phyloP scores from a whole-genome alignment of 92 coral and sea anemone species.

The Pocillopora meandrina region DNA sequence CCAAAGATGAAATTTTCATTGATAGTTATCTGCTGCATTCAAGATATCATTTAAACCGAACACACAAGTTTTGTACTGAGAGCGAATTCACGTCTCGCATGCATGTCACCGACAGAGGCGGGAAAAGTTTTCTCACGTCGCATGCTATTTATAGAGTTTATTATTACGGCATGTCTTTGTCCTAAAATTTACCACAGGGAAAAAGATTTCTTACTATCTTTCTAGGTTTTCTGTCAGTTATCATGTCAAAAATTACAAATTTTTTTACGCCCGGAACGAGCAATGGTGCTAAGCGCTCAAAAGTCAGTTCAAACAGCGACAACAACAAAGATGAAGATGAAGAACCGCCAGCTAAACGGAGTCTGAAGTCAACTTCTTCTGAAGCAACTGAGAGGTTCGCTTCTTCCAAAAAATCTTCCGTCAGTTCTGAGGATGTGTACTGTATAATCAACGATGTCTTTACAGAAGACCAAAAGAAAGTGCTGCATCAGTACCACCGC shows the following conservation, averaged over 20 bases:
- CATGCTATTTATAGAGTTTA: too few species aligned
- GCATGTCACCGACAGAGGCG: too few species aligned
- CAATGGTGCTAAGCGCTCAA: not conserved
- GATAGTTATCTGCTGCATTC: too few species aligned
- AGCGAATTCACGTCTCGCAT: too few species aligned
- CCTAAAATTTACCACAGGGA: too few species aligned
- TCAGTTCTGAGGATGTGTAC: slow-evolving; percentile 4
- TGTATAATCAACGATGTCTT: slow-evolving; percentile 8
- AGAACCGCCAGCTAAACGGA: slow-evolving; percentile 8
- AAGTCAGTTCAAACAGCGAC: not conserved
- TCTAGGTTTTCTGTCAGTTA: too few species aligned
- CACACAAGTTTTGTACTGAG: too few species aligned
- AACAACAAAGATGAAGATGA: not conserved
- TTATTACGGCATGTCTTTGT: too few species aligned
- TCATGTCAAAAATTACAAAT: not conserved
- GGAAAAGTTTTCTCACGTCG: too few species aligned
- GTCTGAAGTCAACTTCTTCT: slow-evolving; percentile 12
- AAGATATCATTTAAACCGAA: too few species aligned
- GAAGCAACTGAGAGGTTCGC: not conserved
- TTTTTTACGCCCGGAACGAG: not conserved
- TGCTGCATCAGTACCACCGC: slow-evolving; percentile 7
- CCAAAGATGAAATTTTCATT: too few species aligned
- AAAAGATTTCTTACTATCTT: too few species aligned
- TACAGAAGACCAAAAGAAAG: slow-evolving; percentile 20
- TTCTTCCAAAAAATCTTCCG: slow-evolving; percentile 1